A percentile compares a stretch with the other conserved stretches of the same genome.
Conservation (phyloP, 2,888 invertebrate species). For the Autographa gamma region DNA sequence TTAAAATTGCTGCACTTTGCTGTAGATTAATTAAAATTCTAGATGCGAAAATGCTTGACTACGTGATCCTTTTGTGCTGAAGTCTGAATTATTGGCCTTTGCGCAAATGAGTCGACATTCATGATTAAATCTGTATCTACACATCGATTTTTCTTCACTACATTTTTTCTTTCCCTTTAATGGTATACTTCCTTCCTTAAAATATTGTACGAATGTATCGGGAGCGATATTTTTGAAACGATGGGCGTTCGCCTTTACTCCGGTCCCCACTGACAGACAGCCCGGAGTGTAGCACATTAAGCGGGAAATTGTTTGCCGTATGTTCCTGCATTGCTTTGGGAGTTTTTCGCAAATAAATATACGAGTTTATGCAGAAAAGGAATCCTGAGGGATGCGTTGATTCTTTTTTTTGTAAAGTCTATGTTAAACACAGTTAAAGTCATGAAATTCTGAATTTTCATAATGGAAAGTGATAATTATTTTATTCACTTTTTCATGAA, state of each 20-base stretch:
- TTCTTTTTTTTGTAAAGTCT: background rate
- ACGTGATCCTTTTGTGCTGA: background rate
- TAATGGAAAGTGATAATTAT: no score
- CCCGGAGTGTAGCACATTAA: constrained; percentile 15
- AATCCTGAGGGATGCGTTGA: background rate
- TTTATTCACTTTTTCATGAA: no score
- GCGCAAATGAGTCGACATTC: background rate
- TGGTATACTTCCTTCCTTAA: background rate
- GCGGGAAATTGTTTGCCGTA: constrained; percentile 29
- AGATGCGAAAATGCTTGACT: background rate
- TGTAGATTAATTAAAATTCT: background rate
- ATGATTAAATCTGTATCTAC: background rate
- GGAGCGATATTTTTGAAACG: background rate
- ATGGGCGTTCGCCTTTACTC: constrained; percentile 28
- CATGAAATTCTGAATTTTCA: no score
- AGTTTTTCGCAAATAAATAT: background rate
- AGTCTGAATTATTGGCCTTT: background rate
- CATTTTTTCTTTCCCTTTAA: background rate
- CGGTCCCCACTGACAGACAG: constrained; percentile 32
- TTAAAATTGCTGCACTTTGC: background rate
- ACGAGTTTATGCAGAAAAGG: background rate
- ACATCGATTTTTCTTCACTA: background rate
- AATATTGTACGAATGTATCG: background rate
- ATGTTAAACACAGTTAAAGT: no score
- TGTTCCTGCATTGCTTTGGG: constrained; percentile 8